These are phyloP conservation scores for Hartigia nigra DNA, from an alignment of 2,888 invertebrate species.

Conservation along the genomic window DNA sequence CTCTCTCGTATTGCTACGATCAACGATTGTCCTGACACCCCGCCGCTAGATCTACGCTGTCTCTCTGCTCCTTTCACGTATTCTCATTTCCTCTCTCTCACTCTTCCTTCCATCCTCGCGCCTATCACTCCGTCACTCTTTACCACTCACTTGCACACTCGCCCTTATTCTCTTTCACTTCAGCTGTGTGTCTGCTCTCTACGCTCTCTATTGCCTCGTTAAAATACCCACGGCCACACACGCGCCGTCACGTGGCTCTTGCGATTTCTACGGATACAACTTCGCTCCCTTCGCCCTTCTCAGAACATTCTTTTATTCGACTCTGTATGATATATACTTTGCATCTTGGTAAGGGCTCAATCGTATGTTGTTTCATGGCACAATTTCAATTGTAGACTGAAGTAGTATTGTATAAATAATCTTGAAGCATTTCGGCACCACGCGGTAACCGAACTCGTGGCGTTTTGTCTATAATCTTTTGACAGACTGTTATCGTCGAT, in stretches of 20 bases:
- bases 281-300: neutral
- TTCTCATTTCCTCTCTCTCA: constrained; percentile 16
- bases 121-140: neutral
- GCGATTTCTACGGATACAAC: neutral
- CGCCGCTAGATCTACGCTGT: constrained; percentile 13
- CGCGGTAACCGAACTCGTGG: neutral
- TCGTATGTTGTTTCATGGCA: neutral
- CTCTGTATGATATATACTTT: neutral
- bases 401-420: neutral
- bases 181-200: neutral
- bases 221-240: neutral
- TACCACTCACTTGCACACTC: neutral
- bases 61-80: constrained; percentile 5
- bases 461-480: neutral
- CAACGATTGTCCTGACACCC: constrained; percentile 10
- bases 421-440: neutral
- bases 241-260: neutral
- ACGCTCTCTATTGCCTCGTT: neutral
- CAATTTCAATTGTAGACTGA: neutral
- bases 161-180: neutral
- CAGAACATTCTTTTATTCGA: neutral
- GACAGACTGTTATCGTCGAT: neutral
- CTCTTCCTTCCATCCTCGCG: neutral
- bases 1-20: constrained; percentile 31
- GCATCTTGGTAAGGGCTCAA: neutral